phyloP scores from a whole-genome alignment of 2,888 invertebrate genomes.

The Aelia acuminata region DNA sequence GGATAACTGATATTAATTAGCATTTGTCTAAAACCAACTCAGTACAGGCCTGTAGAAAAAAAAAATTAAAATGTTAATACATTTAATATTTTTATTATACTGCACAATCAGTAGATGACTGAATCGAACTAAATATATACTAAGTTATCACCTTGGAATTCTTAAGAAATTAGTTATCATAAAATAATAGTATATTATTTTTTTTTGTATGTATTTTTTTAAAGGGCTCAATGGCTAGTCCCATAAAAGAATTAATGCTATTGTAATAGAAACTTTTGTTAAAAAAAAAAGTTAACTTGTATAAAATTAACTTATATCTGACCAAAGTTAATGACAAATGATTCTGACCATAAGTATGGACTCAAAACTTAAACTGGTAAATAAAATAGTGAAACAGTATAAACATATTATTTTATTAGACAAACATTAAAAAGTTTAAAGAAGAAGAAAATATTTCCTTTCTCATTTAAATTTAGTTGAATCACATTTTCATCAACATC shows the following conservation, averaged over 20 bases:
- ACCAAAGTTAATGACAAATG: not conserved
- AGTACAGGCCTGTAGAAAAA: not conserved
- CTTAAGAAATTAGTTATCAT: not conserved
- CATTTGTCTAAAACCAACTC: not conserved
- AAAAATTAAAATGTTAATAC: no score
- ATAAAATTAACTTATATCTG: not conserved
- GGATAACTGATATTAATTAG: not conserved
- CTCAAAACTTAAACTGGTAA: not conserved
- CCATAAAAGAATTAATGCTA: no score
- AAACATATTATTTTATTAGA: not conserved
- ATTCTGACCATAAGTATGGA: not conserved
- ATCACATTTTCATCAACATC: not conserved
- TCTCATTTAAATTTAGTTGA: not conserved
- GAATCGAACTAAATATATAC: no score
- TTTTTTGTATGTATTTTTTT: no score
- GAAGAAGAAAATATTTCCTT: not conserved
- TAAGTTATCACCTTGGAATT: no score
- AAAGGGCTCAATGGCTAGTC: no score
- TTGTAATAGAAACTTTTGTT: no score
- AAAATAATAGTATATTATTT: no score
- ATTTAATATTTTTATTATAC: no score
- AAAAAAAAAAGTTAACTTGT: no score
- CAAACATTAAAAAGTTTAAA: not conserved
- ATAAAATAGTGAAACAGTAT: not conserved
- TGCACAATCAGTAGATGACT: no score